Conservation (phyloP, 2,113 vertebrate species). For the Mastomys natalensis region DNA sequence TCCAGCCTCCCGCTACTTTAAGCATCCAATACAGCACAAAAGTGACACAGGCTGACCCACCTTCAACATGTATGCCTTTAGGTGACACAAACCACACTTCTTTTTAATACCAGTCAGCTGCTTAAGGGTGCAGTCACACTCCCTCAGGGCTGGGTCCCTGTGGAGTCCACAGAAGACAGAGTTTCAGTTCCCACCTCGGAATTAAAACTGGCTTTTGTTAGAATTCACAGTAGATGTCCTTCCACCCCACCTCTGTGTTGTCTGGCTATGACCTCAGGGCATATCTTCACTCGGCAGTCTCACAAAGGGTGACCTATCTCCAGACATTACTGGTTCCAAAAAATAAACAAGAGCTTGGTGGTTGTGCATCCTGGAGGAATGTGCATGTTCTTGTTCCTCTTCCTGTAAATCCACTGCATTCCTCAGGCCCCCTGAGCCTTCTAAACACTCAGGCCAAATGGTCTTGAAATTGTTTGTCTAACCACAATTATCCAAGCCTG, state of each 20-base stretch:
- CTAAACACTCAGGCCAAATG: constrained; percentile 52
- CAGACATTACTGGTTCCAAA: constrained; percentile 10
- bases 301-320: neutral
- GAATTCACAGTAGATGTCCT: neutral
- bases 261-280: neutral
- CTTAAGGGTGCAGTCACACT: too few relatives aligned
- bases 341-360: constrained; percentile 6
- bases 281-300: neutral
- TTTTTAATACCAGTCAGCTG: neutral
- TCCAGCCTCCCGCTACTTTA: neutral
- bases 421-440: constrained; percentile 51
- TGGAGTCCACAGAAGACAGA: too few relatives aligned
- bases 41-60: neutral
- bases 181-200: neutral
- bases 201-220: neutral
- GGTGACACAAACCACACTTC: neutral
- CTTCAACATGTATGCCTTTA: neutral
- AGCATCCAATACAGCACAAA: neutral
- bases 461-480: constrained; percentile 64
- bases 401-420: constrained; percentile 60
- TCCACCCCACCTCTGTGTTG: neutral
- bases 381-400: constrained; percentile 6
- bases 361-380: constrained; percentile 40
- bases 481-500: constrained; percentile 64
- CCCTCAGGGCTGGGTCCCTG: too few relatives aligned